These are phyloP conservation scores for Ptyas mucosa DNA, from an alignment of 2,113 vertebrate species.

Conservation along the genomic window DNA sequence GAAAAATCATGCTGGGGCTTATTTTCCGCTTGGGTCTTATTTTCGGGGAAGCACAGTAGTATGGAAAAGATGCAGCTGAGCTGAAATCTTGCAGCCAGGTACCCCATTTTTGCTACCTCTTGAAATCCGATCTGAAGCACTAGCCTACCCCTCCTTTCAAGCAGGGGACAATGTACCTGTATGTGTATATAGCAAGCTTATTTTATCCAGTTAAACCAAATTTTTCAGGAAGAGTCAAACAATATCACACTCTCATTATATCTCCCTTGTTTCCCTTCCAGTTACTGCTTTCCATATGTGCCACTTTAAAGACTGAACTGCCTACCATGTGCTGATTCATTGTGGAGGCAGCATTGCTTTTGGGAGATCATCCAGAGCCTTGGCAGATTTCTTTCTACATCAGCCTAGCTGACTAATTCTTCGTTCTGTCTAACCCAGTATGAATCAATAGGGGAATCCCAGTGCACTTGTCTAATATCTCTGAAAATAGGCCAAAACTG, in stretches of 20 bases:
- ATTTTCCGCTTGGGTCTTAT: no score
- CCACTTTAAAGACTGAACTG: neutral
- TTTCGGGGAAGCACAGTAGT: neutral
- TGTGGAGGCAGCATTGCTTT: neutral
- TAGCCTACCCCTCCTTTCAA: neutral
- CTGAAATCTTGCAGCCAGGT: neutral
- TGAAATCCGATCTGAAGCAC: neutral
- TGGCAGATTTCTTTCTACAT: neutral
- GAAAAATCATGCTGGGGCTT: no score
- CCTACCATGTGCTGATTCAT: slow-evolving; percentile 8
- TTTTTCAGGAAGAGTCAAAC: neutral
- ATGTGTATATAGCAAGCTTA: neutral
- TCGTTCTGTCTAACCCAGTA: slow-evolving; percentile 10
- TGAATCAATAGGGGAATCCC: slow-evolving; percentile 28
- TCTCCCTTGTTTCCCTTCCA: neutral
- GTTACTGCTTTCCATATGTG: neutral
- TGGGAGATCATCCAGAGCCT: slow-evolving; percentile 6
- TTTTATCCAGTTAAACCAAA: neutral
- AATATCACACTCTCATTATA: neutral
- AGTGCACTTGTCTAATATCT: neutral
- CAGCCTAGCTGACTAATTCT: slow-evolving; percentile 22
- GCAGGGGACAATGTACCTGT: neutral
- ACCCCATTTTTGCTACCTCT: neutral
- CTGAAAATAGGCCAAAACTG: slow-evolving; percentile 11
- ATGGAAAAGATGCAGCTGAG: neutral